A percentile compares a stretch with the other conserved stretches of the same genome.
Conservation (phyloP, 1,140 invertebrate genomes). For the Goniozus legneri region DNA sequence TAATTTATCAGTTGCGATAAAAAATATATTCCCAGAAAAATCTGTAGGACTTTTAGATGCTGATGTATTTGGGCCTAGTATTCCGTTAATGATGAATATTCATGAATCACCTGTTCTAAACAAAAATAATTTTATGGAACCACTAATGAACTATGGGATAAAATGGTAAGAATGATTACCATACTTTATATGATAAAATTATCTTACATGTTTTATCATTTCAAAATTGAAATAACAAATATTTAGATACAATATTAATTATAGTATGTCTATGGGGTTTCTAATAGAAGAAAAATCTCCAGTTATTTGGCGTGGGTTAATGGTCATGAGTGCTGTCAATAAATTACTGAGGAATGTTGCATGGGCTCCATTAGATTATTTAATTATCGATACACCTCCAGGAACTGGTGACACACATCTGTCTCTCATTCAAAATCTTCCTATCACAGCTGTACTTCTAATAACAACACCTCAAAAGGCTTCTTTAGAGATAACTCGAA, state of each 20-base stretch:
- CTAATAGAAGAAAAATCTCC: conserved; percentile 74
- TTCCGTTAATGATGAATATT: conserved; percentile 90
- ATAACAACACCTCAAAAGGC: conserved; percentile 85
- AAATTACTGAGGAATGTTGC: conserved; percentile 76
- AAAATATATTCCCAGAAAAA: conserved; percentile 61
- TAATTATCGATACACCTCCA: conserved; percentile 86
- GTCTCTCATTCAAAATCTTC: conserved; percentile 82
- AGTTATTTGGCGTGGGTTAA: conserved; percentile 85
- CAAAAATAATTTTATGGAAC: conserved; percentile 77
- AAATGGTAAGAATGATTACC: conserved; percentile 69
- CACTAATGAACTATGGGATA: conserved; percentile 83
- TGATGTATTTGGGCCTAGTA: conserved; percentile 86
- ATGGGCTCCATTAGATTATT: conserved; percentile 77
- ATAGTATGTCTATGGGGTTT: conserved; percentile 89
- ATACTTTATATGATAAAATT: background rate
- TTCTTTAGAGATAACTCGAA: conserved; percentile 74
- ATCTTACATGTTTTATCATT: background rate
- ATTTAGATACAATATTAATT: conserved; percentile 16
- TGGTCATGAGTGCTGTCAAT: conserved; percentile 93
- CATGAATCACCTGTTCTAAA: conserved; percentile 70
- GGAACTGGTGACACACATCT: conserved; percentile 90
- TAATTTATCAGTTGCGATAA: conserved; percentile 76
- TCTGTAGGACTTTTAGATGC: conserved; percentile 81
- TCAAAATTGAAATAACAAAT: background rate
- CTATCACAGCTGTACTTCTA: conserved; percentile 76